Evolutionary conservation across 2,797 vertebrate species (phyloP).

Genomic region (Thamnophis elegans): DNA sequence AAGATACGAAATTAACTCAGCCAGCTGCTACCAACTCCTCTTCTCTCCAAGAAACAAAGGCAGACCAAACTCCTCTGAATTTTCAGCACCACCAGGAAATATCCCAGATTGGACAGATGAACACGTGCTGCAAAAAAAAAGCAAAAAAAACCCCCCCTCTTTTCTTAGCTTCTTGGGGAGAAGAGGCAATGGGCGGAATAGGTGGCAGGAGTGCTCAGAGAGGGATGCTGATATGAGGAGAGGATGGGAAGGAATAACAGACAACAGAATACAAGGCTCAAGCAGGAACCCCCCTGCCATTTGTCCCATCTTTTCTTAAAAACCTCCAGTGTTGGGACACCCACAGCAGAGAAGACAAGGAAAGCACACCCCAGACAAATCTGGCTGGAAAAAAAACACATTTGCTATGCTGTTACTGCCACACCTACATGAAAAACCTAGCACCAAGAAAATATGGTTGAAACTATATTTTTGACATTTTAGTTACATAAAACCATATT

Average conservation of each 20-base stretch:
- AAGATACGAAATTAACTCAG: not conserved
- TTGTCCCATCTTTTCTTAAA: not conserved
- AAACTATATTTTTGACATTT: constrained; percentile 9
- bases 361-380: not conserved
- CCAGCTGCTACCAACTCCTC: not conserved
- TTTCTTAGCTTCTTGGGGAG: not conserved
- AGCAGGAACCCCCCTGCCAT: not conserved
- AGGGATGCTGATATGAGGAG: not conserved
- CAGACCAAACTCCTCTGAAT: not conserved
- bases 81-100: fast-evolving
- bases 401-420: constrained; percentile 38
- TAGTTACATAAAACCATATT: not conserved
- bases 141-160: not conserved
- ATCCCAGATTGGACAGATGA: not conserved
- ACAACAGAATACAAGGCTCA: not conserved
- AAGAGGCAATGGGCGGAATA: not conserved
- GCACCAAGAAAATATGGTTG: not conserved
- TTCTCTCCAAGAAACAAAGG: not conserved
- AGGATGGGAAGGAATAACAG: constrained; percentile 15
- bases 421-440: constrained; percentile 47
- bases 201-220: fast-evolving
- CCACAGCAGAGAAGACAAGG: not conserved
- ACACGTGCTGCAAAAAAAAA: not conserved
- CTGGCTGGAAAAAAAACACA: constrained; percentile 34
- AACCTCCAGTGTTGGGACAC: not conserved